phyloP scores from a whole-genome alignment of 1,140 invertebrate genomes.

The Heliconius congener region DNA sequence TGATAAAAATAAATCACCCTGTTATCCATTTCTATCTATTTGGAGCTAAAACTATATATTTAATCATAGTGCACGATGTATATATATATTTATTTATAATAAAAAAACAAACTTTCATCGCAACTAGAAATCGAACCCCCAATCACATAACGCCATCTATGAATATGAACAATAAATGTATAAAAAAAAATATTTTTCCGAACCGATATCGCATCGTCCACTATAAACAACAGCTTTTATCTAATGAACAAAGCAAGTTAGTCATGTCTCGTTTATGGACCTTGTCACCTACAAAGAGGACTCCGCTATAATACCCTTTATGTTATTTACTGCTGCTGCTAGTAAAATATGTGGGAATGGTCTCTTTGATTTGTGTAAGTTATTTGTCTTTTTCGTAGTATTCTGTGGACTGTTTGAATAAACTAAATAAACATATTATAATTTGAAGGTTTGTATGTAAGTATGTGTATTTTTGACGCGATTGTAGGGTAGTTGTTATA shows the following conservation, averaged over 20 bases:
- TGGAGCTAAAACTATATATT: no score
- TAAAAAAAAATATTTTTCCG: background rate
- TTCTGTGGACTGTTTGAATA: background rate
- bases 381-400: conserved; percentile 1
- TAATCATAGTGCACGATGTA: no score
- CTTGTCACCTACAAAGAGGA: conserved; percentile 35
- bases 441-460: no score
- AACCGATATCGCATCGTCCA: background rate
- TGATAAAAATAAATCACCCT: no score
- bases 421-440: background rate
- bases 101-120: background rate
- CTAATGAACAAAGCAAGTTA: conserved; percentile 38
- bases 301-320: conserved; percentile 24
- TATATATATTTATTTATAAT: no score
- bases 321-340: conserved; percentile 23
- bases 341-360: conserved; percentile 8
- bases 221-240: conserved; percentile 25
- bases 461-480: no score
- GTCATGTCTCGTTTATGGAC: conserved; percentile 34
- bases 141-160: background rate
- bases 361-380: background rate
- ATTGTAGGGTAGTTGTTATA: no score
- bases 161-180: no score
- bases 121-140: no score
- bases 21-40: no score